These are phyloP conservation scores for Potorous gilbertii DNA, from an alignment of 2,797 vertebrate species.

Conservation along the genomic window DNA sequence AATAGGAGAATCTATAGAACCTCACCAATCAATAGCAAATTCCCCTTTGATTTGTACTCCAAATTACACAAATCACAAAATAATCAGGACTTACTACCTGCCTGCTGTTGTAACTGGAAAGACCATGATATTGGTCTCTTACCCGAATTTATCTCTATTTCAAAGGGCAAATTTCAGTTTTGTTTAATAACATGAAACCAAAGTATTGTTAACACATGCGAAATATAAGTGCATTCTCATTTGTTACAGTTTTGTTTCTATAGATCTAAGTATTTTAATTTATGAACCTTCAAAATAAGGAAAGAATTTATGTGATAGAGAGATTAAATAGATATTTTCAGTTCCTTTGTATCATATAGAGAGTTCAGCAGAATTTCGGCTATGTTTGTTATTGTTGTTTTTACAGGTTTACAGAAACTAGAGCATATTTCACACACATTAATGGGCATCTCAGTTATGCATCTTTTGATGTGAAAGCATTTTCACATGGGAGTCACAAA, in stretches of 20 bases:
- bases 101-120: background rate
- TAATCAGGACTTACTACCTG: background rate
- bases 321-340: background rate
- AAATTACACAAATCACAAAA: background rate
- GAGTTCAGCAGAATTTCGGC: background rate
- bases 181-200: background rate
- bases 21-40: background rate
- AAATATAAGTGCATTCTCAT: background rate
- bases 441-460: conserved; percentile 18
- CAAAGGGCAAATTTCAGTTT: background rate
- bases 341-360: background rate
- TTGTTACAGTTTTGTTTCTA: background rate
- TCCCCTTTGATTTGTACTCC: background rate
- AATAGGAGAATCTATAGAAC: background rate
- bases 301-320: background rate
- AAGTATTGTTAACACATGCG: background rate
- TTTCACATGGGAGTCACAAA: background rate
- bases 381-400: background rate
- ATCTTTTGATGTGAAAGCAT: background rate
- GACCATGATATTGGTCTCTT: background rate
- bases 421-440: background rate
- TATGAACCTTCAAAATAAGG: conserved; percentile 40
- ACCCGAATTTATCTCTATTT: background rate
- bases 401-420: background rate
- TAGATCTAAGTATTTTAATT: conserved; percentile 18